A percentile compares a stretch with the other conserved stretches of the same genome.
phyloP scores from a whole-genome alignment of 2,888 invertebrate genomes.

The Drosophila algonquin region DNA sequence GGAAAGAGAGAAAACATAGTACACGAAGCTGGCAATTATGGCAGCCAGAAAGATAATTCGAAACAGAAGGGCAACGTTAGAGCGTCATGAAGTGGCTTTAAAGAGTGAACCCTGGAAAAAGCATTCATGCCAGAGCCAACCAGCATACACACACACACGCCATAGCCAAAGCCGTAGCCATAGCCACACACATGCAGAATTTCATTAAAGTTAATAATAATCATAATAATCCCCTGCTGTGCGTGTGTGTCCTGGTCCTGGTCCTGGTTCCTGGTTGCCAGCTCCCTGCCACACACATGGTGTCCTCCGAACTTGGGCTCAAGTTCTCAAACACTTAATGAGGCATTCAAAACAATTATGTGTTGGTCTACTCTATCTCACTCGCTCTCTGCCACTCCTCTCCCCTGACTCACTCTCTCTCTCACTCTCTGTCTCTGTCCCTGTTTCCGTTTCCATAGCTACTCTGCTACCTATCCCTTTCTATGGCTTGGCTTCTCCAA shows the following conservation, averaged over 20 bases:
- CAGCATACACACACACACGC: neutral
- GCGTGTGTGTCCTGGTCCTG: slow-evolving; percentile 39
- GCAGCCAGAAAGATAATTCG: slow-evolving; percentile 62
- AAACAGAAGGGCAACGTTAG: slow-evolving; percentile 60
- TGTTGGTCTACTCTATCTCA: slow-evolving; percentile 20
- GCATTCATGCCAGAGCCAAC: slow-evolving; percentile 6
- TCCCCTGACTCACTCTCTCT: neutral
- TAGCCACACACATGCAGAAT: slow-evolving; percentile 21
- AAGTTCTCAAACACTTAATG: slow-evolving; percentile 76
- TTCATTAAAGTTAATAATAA: slow-evolving; percentile 68
- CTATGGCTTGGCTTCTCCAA: neutral
- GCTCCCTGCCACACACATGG: slow-evolving; percentile 7
- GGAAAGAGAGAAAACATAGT: slow-evolving; percentile 10
- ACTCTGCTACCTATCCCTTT: neutral
- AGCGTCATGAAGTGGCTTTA: slow-evolving; percentile 60
- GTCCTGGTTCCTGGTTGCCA: neutral
- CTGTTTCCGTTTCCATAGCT: neutral
- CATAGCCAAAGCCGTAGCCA: neutral
- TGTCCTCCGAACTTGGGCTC: slow-evolving; percentile 50
- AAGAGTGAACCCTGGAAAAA: slow-evolving; percentile 48
- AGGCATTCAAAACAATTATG: slow-evolving; percentile 78
- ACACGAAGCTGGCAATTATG: slow-evolving; percentile 58
- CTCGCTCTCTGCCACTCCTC: slow-evolving; percentile 9
- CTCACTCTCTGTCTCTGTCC: neutral
- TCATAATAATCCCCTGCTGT: slow-evolving; percentile 67